phyloP scores from a whole-genome alignment of 1,140 invertebrate genomes.

The Caenorhabditis inopinata region DNA sequence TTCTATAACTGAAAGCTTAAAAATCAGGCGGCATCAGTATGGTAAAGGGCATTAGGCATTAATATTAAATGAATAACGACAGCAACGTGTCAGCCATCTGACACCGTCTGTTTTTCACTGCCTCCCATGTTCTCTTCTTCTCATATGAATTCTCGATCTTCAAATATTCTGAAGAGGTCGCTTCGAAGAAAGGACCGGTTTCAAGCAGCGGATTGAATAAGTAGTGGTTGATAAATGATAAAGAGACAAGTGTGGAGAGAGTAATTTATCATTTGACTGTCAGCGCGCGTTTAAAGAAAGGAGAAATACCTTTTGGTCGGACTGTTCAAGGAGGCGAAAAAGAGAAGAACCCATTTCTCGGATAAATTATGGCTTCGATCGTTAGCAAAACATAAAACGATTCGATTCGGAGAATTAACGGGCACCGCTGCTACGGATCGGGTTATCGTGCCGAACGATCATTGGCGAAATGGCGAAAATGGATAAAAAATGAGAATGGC shows the following conservation, averaged over 20 bases:
- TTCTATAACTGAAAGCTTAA: too few species aligned
- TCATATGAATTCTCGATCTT: too few species aligned
- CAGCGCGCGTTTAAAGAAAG: too few species aligned
- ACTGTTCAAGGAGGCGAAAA: too few species aligned
- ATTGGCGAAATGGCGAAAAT: not conserved
- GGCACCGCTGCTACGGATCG: not conserved
- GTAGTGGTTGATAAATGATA: conserved; percentile 6
- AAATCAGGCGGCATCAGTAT: too few species aligned
- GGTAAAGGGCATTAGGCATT: not conserved
- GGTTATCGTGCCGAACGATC: conserved; percentile 12
- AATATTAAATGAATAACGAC: not conserved
- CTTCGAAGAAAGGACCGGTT: not conserved
- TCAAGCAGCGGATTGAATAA: not conserved
- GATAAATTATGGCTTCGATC: conserved; percentile 14
- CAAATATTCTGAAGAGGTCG: not conserved
- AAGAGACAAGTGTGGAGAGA: conserved; percentile 1
- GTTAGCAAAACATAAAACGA: not conserved
- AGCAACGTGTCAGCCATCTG: not conserved
- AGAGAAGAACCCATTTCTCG: conserved; percentile 2
- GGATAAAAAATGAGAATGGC: not conserved
- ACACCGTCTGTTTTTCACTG: conserved; percentile 7
- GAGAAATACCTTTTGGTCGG: too few species aligned
- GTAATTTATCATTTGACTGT: not conserved
- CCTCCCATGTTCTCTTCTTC: too few species aligned
- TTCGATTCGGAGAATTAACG: not conserved